A percentile compares a stretch with the other conserved stretches of the same genome.
Evolutionary conservation across 2,888 invertebrate species (phyloP).

Genomic region (Drosophila neutralis): DNA sequence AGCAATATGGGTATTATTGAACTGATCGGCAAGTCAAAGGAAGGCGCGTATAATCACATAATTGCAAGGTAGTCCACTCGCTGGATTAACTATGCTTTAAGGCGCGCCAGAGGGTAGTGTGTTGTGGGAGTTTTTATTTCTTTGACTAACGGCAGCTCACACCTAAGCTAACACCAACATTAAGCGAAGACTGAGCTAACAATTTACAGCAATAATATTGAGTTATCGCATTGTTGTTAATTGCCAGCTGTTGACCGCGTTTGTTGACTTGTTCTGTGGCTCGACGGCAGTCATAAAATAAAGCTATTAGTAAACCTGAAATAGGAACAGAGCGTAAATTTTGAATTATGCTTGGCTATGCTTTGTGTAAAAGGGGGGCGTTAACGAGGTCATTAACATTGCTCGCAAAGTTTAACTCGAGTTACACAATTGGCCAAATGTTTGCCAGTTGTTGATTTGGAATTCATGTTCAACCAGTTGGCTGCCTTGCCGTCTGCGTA

Average conservation of each 20-base stretch:
- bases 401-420: conserved; percentile 57
- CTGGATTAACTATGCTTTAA: conserved; percentile 33
- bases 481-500: conserved; percentile 10
- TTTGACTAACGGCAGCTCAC: conserved; percentile 61
- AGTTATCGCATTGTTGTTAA: conserved; percentile 66
- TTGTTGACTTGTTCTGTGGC: conserved; percentile 42
- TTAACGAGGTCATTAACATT: conserved; percentile 74
- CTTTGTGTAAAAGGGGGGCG: conserved; percentile 13
- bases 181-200: conserved; percentile 28
- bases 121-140: conserved; percentile 31
- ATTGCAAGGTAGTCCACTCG: conserved; percentile 40
- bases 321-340: conserved; percentile 26
- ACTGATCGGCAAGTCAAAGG: not conserved
- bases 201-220: conserved; percentile 21
- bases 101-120: conserved; percentile 16
- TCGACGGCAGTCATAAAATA: conserved; percentile 39
- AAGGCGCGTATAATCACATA: conserved; percentile 17
- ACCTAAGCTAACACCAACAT: conserved; percentile 41
- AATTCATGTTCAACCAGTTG: conserved; percentile 73
- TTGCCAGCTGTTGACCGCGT: conserved; percentile 48
- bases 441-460: conserved; percentile 45
- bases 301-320: conserved; percentile 32
- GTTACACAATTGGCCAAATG: conserved; percentile 64
- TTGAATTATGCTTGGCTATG: not conserved
- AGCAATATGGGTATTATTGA: conserved; percentile 2